Conservation (phyloP, 2,888 invertebrate genomes). For the Drepana falcataria region DNA sequence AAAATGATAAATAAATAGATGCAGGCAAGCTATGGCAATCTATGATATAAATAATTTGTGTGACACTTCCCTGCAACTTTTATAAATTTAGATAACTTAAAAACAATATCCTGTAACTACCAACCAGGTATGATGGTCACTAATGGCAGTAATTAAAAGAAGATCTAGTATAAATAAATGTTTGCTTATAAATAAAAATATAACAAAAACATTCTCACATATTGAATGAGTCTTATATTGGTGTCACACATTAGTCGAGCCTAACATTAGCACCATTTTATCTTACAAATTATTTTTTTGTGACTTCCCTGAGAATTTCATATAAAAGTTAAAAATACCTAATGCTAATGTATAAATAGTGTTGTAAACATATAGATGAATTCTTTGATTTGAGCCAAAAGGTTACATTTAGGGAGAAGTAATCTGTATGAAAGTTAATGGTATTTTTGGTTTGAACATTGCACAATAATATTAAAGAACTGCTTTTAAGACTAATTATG, state of each 20-base stretch:
- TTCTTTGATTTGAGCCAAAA: conserved; percentile 76
- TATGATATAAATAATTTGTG: conserved; percentile 71
- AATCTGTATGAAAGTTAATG: conserved; percentile 68
- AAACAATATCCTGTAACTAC: conserved; percentile 45
- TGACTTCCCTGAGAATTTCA: conserved; percentile 76
- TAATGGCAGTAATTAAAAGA: conserved; percentile 74
- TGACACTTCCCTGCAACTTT: conserved; percentile 72
- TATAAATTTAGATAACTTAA: conserved; percentile 54
- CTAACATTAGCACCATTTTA: conserved; percentile 77
- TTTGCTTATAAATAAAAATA: conserved; percentile 74
- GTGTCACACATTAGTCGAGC: conserved; percentile 77
- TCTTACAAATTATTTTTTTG: conserved; percentile 72
- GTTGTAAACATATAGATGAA: conserved; percentile 64
- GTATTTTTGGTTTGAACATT: conserved; percentile 78
- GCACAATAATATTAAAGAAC: conserved; percentile 68
- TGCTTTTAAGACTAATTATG: conserved; percentile 53
- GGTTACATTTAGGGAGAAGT: conserved; percentile 56
- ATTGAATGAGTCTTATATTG: conserved; percentile 74
- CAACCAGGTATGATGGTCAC: conserved; percentile 58
- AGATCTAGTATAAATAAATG: conserved; percentile 70
- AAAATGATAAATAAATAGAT: conserved; percentile 74
- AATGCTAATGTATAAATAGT: conserved; percentile 75
- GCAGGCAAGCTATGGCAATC: conserved; percentile 77
- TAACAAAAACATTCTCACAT: conserved; percentile 73
- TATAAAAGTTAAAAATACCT: conserved; percentile 78